phyloP scores from a whole-genome alignment of 2,113 vertebrate genomes.

The Parotia lawesii region DNA sequence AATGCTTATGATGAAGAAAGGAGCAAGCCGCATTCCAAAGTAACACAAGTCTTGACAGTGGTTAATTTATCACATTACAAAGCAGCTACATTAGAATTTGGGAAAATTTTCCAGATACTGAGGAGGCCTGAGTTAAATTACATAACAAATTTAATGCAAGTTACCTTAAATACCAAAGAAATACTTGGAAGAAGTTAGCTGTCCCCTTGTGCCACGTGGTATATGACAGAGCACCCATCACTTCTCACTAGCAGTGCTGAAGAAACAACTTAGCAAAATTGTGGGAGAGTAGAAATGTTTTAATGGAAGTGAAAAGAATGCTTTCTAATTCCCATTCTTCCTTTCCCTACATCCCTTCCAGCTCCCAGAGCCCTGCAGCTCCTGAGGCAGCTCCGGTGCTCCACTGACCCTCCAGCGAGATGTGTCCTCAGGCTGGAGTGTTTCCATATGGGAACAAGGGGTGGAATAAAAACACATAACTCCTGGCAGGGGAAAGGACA shows the following conservation, averaged over 20 bases:
- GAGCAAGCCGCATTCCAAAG: rapidly evolving
- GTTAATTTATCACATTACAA: background rate
- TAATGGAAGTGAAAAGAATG: background rate
- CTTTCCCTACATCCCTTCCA: background rate
- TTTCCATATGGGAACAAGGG: background rate
- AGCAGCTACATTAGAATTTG: background rate
- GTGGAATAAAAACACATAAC: background rate
- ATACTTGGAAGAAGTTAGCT: background rate
- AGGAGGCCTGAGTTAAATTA: background rate
- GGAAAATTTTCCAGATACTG: background rate
- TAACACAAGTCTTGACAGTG: rapidly evolving
- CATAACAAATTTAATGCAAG: background rate
- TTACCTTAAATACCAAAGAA: background rate
- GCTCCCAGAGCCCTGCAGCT: background rate
- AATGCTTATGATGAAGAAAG: rapidly evolving
- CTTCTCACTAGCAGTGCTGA: background rate
- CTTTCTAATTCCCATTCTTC: background rate
- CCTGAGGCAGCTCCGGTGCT: background rate
- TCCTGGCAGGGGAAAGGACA: background rate
- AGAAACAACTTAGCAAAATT: background rate
- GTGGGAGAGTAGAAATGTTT: background rate
- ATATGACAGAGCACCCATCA: rapidly evolving
- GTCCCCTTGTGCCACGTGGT: background rate
- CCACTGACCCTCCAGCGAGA: background rate
- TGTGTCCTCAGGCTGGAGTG: background rate